Evolutionary conservation across 2,797 vertebrate genomes (phyloP), one percentile per base, ranked within the genome.

Genomic region (Lophotriccus pileatus): DNA sequence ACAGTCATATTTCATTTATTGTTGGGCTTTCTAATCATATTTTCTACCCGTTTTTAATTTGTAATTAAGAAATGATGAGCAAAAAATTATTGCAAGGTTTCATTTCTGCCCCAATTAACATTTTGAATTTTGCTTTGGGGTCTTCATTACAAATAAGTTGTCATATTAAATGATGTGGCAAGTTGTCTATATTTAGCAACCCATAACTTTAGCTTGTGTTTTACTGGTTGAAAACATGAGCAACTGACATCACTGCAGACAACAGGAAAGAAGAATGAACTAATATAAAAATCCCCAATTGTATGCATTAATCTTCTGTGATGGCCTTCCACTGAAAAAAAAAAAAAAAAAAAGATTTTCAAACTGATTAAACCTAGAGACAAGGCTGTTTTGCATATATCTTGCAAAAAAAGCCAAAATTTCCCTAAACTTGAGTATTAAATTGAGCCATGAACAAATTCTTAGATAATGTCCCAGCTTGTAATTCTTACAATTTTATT

Each of bases 71-170:
- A 87, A 52, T 39, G 93, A 75, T 21, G 30, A 94, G 36, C 60
- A 85, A 95, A 95, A 95, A 95, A 44, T 30, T 79, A 84, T 80
- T 87, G 69, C 69, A 95, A 62, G 47, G 27, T 90, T 96, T 95
- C 44, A 94, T 94, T 97, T 96, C 79, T 92, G 82, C 89, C 90
- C 60, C 78, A 96, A 79, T 97, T 97, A 96, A 83, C 81, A 89
- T 91, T 93, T 89, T 66, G 15, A 18, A 91, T 93, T 96, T 97
- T 94, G 56, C 79, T 93, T 86, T 96, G 78, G 84, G 85, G 90
- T 88, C 91, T 95, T 95, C 80, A 79, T 96, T 96, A 92, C 23
- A 95, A 96, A 89, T 90, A 76, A 81, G 62, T 62, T 96, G 32
- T 84, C 67, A 95, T 93, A 91, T 25, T 90, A 95, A 97, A 94